Base-by-base conservation (phyloP, 2,888 invertebrate species). In the Nineta flava region DNA sequence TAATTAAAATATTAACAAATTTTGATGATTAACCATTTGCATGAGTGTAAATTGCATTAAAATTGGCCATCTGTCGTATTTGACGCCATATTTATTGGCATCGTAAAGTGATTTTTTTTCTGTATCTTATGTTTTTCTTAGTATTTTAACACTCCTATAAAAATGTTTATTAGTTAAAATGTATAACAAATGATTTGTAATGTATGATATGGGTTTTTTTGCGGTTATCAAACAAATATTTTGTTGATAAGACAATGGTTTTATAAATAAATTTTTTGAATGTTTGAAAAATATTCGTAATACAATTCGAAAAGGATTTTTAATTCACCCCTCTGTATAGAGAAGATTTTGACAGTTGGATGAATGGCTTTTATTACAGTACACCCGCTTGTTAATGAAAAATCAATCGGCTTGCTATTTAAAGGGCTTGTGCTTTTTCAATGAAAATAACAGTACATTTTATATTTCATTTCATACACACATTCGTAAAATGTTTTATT, bases 1-100 rank as follows among this genome's bases (percentile, higher is more conserved):
- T 19, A 34, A 21, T 10, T 45, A 19, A 45, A 45, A 45, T 26
- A 26, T 26, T 26, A 26, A 26, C 26, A 26, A 26, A 26, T 26
- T 26, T 26, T 5, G 4, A 26, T 26, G 7, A 26, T 26, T 26
- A 26, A 26, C 26, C 26, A 26, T 26, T 26, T 26, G 26, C 26
- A 26, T 26, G 26, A 6, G 26, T 26, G 6, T 6, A 26, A 26
- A 26, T 26, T 26, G 7, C 26, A 7, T 26, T 26, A 26, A 26
- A 26, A 26, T 19, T 42, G 12, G 48, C 41, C 48, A 48, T 48
- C 48, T 48, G 48, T 26, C 21, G 15, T 26, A n/a, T 16, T n/a
- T 21, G 48, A 48, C 48, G 48, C 48, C 48, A 48, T 48, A 41
- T 48, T 48, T 34, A 34, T 31, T 46, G 46, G 38, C 38, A 38